These are phyloP conservation scores for Pandion haliaetus DNA, from an alignment of 2,113 vertebrate genomes.

Conservation along the genomic window DNA sequence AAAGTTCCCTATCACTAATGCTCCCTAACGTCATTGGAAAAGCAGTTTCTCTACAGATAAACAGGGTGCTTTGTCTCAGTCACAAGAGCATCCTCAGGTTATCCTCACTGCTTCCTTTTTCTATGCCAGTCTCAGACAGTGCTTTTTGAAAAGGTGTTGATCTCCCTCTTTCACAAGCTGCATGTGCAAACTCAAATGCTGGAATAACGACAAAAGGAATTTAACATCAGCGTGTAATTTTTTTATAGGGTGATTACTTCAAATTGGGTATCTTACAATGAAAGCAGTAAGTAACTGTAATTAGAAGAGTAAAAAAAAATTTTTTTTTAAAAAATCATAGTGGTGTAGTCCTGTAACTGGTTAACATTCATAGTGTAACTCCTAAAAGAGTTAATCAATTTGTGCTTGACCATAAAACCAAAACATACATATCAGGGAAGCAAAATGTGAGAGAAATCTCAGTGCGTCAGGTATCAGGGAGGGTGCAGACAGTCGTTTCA, in stretches of 20 bases:
- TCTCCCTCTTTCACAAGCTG: background rate
- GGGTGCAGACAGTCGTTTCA: fast-evolving
- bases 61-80: background rate
- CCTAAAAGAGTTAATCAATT: too few relatives aligned
- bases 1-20: background rate
- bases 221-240: background rate
- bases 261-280: background rate
- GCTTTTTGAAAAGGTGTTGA: background rate
- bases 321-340: too few relatives aligned
- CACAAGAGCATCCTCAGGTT: background rate
- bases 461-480: fast-evolving
- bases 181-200: fast-evolving
- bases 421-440: background rate
- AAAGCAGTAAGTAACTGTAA: background rate
- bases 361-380: background rate
- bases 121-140: fast-evolving
- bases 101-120: background rate
- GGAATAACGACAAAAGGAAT: background rate
- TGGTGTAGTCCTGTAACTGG: background rate
- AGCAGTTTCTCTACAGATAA: background rate
- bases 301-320: background rate
- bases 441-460: background rate
- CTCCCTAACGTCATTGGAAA: background rate
- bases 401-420: background rate
- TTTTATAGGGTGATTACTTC: background rate